phyloP scores from a whole-genome alignment of 2,888 invertebrate species.

The Aromia moschata region DNA sequence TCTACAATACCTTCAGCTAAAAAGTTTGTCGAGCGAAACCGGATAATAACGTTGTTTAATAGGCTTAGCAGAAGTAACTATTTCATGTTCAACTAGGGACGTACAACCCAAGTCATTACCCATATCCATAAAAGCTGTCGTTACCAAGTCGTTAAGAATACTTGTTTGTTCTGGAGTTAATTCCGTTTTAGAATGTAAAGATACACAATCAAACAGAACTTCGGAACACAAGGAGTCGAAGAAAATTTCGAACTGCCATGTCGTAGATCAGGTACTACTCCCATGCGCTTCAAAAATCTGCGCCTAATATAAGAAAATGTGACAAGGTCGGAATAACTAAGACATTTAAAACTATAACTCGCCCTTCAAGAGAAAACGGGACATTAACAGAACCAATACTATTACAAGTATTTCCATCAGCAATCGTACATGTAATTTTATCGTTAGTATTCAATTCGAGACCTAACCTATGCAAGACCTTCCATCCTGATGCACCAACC shows the following conservation, averaged over 20 bases:
- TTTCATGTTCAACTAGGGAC: neutral
- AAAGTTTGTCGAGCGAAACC: constrained; percentile 14
- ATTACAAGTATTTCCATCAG: constrained; percentile 5
- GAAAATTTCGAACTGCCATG: neutral
- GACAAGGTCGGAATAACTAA: neutral
- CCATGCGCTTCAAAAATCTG: neutral
- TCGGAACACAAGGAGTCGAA: neutral
- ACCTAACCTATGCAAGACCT: constrained; percentile 1
- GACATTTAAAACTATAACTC: neutral
- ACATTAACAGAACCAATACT: constrained; percentile 9
- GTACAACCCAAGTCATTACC: neutral
- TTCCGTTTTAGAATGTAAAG: neutral
- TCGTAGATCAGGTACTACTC: neutral
- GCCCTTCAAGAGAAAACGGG: constrained; percentile 2
- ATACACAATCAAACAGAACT: neutral
- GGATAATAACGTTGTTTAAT: neutral
- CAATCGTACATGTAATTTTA: constrained; percentile 2
- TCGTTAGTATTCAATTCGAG: neutral
- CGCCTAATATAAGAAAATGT: neutral
- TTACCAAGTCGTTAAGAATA: neutral
- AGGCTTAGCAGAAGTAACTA: neutral
- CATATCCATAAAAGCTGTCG: neutral
- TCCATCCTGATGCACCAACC: neutral
- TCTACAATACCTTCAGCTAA: constrained; percentile 26
- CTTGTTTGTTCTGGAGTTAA: neutral